Conservation (phyloP, 2,888 invertebrate species). For the Creontiades dilutus region DNA sequence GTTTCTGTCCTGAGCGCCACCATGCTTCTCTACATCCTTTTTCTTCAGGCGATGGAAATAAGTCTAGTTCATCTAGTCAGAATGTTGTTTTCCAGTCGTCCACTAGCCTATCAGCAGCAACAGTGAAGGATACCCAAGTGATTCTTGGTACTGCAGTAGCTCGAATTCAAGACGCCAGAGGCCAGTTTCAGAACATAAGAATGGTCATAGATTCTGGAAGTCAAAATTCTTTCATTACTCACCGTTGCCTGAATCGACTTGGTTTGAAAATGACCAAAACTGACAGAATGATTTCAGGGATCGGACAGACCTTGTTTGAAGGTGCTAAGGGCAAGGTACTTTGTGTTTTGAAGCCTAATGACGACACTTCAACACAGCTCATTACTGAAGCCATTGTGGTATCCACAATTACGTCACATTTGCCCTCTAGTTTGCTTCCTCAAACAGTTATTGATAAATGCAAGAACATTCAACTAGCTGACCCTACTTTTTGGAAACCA, state of each 20-base stretch:
- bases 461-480: neutral
- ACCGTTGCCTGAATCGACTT: no score
- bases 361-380: neutral
- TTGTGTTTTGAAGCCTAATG: neutral
- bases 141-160: no score
- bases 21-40: constrained; percentile 24
- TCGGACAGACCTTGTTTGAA: no score
- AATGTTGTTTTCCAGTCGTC: neutral
- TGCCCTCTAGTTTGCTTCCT: constrained; percentile 54
- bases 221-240: no score
- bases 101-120: neutral
- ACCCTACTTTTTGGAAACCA: no score
- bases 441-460: neutral
- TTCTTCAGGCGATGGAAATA: neutral
- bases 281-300: no score
- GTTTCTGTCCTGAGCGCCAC: constrained; percentile 22
- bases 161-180: no score
- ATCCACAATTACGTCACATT: constrained; percentile 54
- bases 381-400: constrained; percentile 65
- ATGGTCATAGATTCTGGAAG: no score
- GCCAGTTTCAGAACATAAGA: no score
- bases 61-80: neutral
- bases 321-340: no score
- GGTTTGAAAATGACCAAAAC: no score
- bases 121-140: neutral